These are phyloP conservation scores for Dipus sagitta DNA, from an alignment of 2,797 vertebrate genomes.

Conservation along the genomic window DNA sequence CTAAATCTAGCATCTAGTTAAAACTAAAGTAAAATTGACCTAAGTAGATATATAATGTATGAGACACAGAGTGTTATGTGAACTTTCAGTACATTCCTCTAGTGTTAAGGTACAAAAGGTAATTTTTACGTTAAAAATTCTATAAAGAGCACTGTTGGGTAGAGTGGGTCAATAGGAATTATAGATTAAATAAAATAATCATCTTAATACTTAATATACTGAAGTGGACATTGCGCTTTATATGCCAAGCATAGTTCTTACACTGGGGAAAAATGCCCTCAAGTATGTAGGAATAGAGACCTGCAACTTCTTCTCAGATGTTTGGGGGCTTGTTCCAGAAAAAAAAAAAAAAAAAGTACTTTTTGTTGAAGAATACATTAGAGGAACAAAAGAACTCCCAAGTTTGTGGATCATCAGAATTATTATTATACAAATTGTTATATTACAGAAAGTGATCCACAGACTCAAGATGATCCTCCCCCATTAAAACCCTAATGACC, in stretches of 20 bases:
- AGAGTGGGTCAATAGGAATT: neutral
- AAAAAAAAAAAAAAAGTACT: neutral
- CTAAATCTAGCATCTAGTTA: neutral
- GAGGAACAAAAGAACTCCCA: neutral
- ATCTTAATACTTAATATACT: neutral
- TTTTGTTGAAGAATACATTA: neutral
- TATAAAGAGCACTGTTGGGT: neutral
- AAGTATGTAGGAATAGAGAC: neutral
- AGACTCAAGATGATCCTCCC: neutral
- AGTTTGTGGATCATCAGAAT: neutral
- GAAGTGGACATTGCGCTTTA: neutral
- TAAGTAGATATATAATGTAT: neutral
- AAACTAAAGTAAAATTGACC: neutral
- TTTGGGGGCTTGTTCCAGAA: neutral
- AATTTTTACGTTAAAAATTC: conserved; percentile 15
- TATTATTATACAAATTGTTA: neutral
- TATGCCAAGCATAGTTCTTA: neutral
- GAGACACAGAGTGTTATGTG: neutral
- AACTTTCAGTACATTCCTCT: neutral
- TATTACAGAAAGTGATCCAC: neutral
- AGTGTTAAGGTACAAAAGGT: neutral
- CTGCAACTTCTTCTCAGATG: neutral
- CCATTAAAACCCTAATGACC: too few relatives aligned
- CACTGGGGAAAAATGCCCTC: neutral
- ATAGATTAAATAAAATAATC: neutral